Base-by-base conservation (phyloP, 2,113 vertebrate genomes). In the Melanerpes aurifrons region DNA sequence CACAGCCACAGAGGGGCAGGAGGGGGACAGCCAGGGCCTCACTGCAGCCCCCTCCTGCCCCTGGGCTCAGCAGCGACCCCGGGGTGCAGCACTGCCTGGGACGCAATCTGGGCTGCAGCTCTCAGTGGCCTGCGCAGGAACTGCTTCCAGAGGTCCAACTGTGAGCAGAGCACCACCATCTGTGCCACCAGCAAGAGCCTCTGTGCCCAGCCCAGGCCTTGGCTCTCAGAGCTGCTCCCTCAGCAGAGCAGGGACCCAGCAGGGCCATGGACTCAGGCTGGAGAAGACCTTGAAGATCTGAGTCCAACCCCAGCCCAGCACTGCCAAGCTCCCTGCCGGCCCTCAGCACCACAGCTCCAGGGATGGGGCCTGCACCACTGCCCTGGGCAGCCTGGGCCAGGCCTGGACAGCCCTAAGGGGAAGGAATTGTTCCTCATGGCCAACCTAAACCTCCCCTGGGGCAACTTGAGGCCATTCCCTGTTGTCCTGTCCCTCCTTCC, bases 1-100 rank as follows among this genome's bases (percentile, higher is more conserved):
- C 12, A 4, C n/a, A 61, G 22, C 4, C 4, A 5, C 0, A 2
- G 0, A 6, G 2, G 2, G 1, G 0, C 2, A 19, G 16, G 1
- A 20, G 16, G 16, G 75, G 37, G 53, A 11, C 22, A 8, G 37
- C 40, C 28, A 76, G 26, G 17, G 13, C 3, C 24, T 6, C 24
- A 4, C 25, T 1, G 0, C 12, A 40, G 2, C 53, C 29, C 70
- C 35, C 13, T 61, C 3, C 28, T 50, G 31, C 28, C 32, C 28
- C 18, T 7, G 6, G 16, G 8, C 31, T 56, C 9, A 47, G 62
- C 40, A 71, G 48, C 3, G 40, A 50, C 21, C 50, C 61, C 6
- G 3, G 13, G 25, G 31, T 24, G 17, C 7, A 29, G 3, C 67
- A 72, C 35, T 4, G 54, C 47, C 43, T 12, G 87, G 40, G 40